Evolutionary conservation across 2,113 vertebrate genomes (phyloP).

Genomic region (Merops nubicus): DNA sequence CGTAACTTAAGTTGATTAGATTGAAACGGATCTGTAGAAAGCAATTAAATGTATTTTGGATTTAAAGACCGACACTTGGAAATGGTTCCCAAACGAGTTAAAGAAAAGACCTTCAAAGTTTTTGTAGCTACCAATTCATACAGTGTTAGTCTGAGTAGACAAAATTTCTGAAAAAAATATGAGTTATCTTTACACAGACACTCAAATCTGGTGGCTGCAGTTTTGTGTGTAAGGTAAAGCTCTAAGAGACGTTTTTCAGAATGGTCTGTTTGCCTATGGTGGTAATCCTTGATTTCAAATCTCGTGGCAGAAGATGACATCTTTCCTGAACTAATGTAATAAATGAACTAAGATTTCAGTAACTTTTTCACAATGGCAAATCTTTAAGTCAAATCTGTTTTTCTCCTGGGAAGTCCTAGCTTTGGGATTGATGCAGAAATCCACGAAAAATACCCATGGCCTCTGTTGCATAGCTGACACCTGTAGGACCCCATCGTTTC

Average conservation of each 20-base stretch:
- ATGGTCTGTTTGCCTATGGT: background rate
- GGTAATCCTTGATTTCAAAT: background rate
- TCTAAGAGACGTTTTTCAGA: background rate
- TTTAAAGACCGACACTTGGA: background rate
- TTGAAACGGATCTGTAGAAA: background rate
- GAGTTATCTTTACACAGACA: background rate
- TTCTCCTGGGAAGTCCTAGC: background rate
- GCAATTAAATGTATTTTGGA: background rate
- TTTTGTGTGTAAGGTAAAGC: rapidly evolving
- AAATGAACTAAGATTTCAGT: background rate
- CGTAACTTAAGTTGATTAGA: background rate
- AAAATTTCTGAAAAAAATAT: background rate
- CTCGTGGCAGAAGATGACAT: background rate
- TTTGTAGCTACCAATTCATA: background rate
- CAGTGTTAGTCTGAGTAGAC: background rate
- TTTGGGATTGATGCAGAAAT: background rate
- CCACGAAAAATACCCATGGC: background rate
- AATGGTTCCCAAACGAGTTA: background rate
- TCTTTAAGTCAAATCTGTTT: background rate
- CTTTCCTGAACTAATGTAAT: background rate
- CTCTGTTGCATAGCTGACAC: background rate
- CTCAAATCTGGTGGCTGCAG: background rate
- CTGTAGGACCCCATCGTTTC: background rate
- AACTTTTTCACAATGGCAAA: background rate
- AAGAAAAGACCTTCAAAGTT: background rate